phyloP scores from a whole-genome alignment of 2,888 invertebrate genomes.

The Drepanosiphum platanoidis region DNA sequence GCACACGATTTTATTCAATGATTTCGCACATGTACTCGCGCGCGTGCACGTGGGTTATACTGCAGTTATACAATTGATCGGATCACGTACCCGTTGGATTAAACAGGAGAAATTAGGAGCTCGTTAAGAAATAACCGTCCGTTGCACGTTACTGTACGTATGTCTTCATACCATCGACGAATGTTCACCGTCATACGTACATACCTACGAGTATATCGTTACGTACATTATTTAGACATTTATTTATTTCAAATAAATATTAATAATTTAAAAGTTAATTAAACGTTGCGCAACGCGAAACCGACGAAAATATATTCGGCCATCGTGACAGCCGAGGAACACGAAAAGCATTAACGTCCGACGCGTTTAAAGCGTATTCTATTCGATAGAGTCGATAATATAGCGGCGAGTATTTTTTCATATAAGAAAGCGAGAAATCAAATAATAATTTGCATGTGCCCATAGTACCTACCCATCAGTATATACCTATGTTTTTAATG shows the following conservation, averaged over 20 bases:
- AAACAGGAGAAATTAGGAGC: slow-evolving; percentile 1
- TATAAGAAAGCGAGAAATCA: not conserved
- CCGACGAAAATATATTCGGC: not conserved
- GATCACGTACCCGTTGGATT: slow-evolving; percentile 7
- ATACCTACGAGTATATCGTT: not conserved
- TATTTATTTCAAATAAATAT: not conserved
- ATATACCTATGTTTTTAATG: not conserved
- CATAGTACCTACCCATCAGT: not conserved
- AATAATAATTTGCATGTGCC: not conserved
- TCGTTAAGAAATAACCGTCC: not conserved
- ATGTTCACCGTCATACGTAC: not conserved
- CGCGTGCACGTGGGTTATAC: not conserved
- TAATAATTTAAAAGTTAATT: not conserved
- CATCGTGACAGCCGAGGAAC: not conserved
- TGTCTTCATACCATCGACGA: not conserved
- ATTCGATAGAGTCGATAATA: not conserved
- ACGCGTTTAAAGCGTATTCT: not conserved
- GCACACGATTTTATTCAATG: not conserved
- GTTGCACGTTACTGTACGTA: not conserved
- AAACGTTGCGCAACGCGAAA: not conserved
- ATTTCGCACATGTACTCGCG: not conserved
- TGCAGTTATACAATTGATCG: not conserved
- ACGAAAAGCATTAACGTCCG: not conserved
- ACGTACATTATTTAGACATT: too few species aligned
- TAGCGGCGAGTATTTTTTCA: not conserved